Base-by-base conservation (phyloP, 2,888 invertebrate species). In the Schrankia costaestrigalis region DNA sequence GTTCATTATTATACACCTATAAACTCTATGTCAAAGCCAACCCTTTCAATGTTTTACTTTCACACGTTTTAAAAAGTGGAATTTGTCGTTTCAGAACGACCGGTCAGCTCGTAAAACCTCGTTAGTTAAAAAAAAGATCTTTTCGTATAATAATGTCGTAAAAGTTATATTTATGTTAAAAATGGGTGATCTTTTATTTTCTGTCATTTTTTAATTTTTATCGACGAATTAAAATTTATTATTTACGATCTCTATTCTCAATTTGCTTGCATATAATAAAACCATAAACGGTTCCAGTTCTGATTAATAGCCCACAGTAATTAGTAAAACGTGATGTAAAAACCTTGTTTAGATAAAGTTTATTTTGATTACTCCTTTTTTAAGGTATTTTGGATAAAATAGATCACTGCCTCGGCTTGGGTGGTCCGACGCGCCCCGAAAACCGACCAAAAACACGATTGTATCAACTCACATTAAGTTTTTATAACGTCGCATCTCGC, bases 41-140 rank as follows among this genome's bases (percentile, higher is more conserved):
- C 71, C 76, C 78, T 71, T 70, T 69, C 73, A 75, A 69, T 78
- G 63, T 74, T 80, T 70, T 71, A 77, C 79, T 82, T 83, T 86
- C 84, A 83, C 83, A 86, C 84, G 82, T 84, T 82, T 72, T 77
- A 71, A 81, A 78, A 79, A 56, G 50, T 67, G 63, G 73, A 71
- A 76, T 81, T 77, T 75, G 75, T 74, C 73, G 60, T 63, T 70
- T 65, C 60, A 38, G 51, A 72, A 76, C 68, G 73, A 77, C 64
- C 68, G 74, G 75, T 70, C 77, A 70, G 60, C 69, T 78, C 80
- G 63, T 84, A 78, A 84, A 83, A 54, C 40, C 63, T 73, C 54
- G 69, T 71, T 71, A 77, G 60, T 67, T 61, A 63, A 67, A 44
- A 31, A 30, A 28, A 35, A 50, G 56, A 59, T 63, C 65, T 67